These are phyloP conservation scores for Suricata suricatta DNA, from an alignment of 2,113 vertebrate genomes.

Conservation along the genomic window DNA sequence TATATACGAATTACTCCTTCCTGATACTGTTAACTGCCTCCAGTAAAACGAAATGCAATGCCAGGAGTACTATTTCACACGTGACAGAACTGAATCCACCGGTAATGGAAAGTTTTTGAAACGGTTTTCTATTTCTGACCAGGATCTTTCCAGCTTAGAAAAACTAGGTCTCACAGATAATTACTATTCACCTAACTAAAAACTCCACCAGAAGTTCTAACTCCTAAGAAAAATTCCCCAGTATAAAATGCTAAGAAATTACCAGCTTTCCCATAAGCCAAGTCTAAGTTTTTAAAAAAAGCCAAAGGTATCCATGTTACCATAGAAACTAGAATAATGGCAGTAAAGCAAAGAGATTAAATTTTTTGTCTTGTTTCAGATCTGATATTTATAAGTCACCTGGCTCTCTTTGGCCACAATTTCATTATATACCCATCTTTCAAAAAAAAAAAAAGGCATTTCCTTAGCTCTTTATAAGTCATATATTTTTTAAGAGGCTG, in stretches of 20 bases:
- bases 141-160: neutral
- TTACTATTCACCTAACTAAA: neutral
- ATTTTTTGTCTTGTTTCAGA: neutral
- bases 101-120: neutral
- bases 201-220: neutral
- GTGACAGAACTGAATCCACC: neutral
- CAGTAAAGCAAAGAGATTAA: conserved; percentile 19
- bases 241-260: conserved; percentile 32
- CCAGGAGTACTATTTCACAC: accelerated
- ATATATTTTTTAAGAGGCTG: neutral
- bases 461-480: neutral
- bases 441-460: neutral
- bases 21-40: neutral
- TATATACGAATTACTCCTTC: neutral
- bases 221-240: conserved; percentile 1
- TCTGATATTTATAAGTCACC: neutral
- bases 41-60: neutral
- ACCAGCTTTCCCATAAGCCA: neutral
- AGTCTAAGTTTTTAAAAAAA: neutral
- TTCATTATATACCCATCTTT: neutral
- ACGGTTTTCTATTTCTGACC: neutral
- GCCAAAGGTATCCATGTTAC: neutral
- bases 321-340: neutral
- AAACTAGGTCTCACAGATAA: conserved; percentile 5
- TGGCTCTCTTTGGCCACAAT: conserved; percentile 1